phyloP scores from a whole-genome alignment of 2,888 invertebrate species.

The Ectemnius continuus region DNA sequence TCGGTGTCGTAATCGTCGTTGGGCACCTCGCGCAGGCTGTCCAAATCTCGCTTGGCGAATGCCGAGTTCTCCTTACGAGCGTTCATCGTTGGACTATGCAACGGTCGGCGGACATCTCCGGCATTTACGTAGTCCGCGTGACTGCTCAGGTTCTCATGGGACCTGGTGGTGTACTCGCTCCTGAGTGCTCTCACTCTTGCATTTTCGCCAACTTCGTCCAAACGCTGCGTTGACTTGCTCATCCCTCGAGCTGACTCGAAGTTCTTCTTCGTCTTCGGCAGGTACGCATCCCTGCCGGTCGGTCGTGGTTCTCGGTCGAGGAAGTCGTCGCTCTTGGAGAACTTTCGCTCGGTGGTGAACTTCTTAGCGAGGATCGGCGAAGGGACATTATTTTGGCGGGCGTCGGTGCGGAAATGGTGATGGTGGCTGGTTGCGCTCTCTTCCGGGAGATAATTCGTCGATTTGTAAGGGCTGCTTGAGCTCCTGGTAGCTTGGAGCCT shows the following conservation, averaged over 20 bases:
- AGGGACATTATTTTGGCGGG: slow-evolving; percentile 48
- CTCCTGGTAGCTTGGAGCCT: slow-evolving; percentile 50
- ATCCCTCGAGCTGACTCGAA: slow-evolving; percentile 71
- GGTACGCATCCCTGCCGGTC: slow-evolving; percentile 56
- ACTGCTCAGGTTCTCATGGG: slow-evolving; percentile 72
- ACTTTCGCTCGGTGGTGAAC: slow-evolving; percentile 66
- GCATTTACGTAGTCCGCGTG: slow-evolving; percentile 69
- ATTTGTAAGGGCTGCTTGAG: slow-evolving; percentile 54
- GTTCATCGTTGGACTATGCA: slow-evolving; percentile 50
- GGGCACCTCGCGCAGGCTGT: slow-evolving; percentile 69
- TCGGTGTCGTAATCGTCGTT: slow-evolving; percentile 76
- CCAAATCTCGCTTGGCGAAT: slow-evolving; percentile 63
- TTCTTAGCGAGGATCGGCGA: slow-evolving; percentile 65
- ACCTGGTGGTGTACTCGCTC: slow-evolving; percentile 71
- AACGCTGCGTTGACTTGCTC: slow-evolving; percentile 73
- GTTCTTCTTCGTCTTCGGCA: slow-evolving; percentile 69
- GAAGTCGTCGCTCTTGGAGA: slow-evolving; percentile 72
- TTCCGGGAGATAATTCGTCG: slow-evolving; percentile 45
- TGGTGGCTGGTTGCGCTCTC: slow-evolving; percentile 20
- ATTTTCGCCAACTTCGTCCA: slow-evolving; percentile 71
- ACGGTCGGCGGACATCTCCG: slow-evolving; percentile 71
- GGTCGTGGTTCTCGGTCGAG: slow-evolving; percentile 64
- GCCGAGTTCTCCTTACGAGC: slow-evolving; percentile 62
- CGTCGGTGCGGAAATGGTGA: slow-evolving; percentile 43
- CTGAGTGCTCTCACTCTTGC: slow-evolving; percentile 63